Evolutionary conservation across 2,888 invertebrate species (phyloP).

Genomic region (Synanthedon tipuliformis): DNA sequence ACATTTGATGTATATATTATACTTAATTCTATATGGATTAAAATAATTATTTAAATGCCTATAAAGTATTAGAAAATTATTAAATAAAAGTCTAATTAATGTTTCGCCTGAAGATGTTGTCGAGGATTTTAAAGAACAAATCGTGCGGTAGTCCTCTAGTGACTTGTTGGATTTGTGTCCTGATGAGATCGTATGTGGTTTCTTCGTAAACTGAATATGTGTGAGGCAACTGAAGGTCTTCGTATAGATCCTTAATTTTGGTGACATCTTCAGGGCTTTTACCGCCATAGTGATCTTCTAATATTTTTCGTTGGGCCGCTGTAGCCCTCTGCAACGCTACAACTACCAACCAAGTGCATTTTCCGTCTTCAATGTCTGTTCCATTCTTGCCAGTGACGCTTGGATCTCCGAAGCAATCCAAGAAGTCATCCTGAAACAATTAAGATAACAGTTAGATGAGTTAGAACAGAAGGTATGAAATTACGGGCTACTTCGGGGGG

Average conservation of each 20-base stretch:
- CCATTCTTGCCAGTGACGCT: constrained; percentile 89
- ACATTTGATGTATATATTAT: too few relatives aligned
- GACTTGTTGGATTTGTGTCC: constrained; percentile 86
- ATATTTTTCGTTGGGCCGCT: constrained; percentile 75
- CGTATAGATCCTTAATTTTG: constrained; percentile 80
- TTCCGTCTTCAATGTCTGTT: constrained; percentile 94
- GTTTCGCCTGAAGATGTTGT: constrained; percentile 82
- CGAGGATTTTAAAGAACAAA: constrained; percentile 83
- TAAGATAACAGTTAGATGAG: background rate
- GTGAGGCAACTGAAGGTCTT: constrained; percentile 79
- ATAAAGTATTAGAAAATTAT: too few relatives aligned
- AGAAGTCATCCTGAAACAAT: constrained; percentile 79
- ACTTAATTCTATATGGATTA: too few relatives aligned
- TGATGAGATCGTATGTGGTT: constrained; percentile 83
- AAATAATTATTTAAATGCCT: too few relatives aligned
- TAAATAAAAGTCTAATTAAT: constrained; percentile 47
- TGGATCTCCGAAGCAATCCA: constrained; percentile 92
- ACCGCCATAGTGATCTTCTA: constrained; percentile 83
- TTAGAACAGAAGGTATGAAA: background rate
- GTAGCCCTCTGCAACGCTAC: constrained; percentile 86
- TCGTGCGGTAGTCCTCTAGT: constrained; percentile 84
- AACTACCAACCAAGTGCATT: constrained; percentile 95
- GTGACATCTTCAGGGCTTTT: constrained; percentile 74
- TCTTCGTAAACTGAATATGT: constrained; percentile 86
- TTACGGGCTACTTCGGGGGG: background rate